Evolutionary conservation across 2,888 invertebrate species (phyloP).

Genomic region (Dryadula phaetusa): DNA sequence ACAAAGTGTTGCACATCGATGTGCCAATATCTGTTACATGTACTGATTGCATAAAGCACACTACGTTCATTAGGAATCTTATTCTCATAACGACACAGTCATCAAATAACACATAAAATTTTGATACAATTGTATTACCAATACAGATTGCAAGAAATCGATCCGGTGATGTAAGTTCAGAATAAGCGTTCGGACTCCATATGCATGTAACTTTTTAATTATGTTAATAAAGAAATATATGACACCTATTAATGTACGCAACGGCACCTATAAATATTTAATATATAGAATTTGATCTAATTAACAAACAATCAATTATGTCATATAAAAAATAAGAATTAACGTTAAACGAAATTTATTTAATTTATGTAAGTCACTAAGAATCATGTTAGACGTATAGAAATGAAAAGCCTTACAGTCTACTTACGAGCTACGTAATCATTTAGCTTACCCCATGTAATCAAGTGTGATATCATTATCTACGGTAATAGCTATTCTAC

Average conservation of each 20-base stretch:
- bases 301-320: background rate
- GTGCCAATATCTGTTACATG: constrained; percentile 33
- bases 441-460: constrained; percentile 33
- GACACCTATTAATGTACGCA: too few relatives aligned
- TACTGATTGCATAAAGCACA: constrained; percentile 35
- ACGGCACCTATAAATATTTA: too few relatives aligned
- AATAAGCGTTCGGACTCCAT: constrained; percentile 1
- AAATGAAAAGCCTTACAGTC: background rate
- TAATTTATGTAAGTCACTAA: background rate
- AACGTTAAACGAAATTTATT: too few relatives aligned
- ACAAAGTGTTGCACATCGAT: constrained; percentile 27
- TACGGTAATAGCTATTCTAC: constrained; percentile 30
- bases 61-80: constrained; percentile 29
- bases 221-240: background rate
- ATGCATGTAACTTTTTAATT: background rate
- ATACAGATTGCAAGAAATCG: constrained; percentile 27
- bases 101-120: constrained; percentile 34
- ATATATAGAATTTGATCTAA: background rate
- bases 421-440: constrained; percentile 15
- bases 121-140: constrained; percentile 28
- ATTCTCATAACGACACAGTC: constrained; percentile 31
- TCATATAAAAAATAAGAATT: too few relatives aligned
- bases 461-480: constrained; percentile 31
- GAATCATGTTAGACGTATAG: background rate
- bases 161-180: constrained; percentile 27